These are phyloP conservation scores for Drosophila nigromelanica DNA, from an alignment of 1,140 invertebrate species.

Conservation along the genomic window DNA sequence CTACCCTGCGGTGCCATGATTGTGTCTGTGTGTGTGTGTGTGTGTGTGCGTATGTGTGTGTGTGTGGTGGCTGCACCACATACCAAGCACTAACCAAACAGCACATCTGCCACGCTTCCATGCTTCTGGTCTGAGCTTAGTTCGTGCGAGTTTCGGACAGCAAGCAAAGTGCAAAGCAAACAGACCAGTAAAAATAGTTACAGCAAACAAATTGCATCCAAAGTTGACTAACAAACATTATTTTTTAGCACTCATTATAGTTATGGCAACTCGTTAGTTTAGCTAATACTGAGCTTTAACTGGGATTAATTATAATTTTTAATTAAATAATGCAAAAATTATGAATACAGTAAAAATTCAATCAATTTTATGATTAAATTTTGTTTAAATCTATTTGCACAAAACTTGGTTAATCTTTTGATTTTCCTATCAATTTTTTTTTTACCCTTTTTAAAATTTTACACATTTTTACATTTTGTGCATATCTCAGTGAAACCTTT, in stretches of 20 bases:
- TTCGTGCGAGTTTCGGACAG: conserved; percentile 50
- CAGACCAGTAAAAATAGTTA: conserved; percentile 51
- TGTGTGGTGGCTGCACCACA: conserved; percentile 56
- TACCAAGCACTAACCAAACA: conserved; percentile 70
- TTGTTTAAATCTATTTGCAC: too few relatives aligned
- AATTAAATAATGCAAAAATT: neutral
- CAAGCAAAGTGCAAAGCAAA: conserved; percentile 72
- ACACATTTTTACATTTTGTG: conserved; percentile 4
- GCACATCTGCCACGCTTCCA: conserved; percentile 23
- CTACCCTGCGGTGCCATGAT: conserved; percentile 19
- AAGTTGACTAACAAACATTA: conserved; percentile 51
- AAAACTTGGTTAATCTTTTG: neutral
- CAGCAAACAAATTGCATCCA: conserved; percentile 56
- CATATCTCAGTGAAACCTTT: conserved; percentile 3
- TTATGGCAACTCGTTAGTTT: conserved; percentile 27
- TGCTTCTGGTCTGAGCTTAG: conserved; percentile 25
- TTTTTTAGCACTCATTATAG: conserved; percentile 27
- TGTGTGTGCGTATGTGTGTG: conserved; percentile 10
- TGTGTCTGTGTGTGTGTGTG: conserved; percentile 10
- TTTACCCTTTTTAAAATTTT: neutral
- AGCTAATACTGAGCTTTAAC: conserved; percentile 20
- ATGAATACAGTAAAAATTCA: too few relatives aligned
- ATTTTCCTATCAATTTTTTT: neutral
- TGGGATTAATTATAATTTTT: neutral
- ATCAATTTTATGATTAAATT: too few relatives aligned